Evolutionary conservation across 2,888 invertebrate genomes (phyloP), one percentile per base, ranked within the genome.

Genomic region (Diachrysia chrysitis): DNA sequence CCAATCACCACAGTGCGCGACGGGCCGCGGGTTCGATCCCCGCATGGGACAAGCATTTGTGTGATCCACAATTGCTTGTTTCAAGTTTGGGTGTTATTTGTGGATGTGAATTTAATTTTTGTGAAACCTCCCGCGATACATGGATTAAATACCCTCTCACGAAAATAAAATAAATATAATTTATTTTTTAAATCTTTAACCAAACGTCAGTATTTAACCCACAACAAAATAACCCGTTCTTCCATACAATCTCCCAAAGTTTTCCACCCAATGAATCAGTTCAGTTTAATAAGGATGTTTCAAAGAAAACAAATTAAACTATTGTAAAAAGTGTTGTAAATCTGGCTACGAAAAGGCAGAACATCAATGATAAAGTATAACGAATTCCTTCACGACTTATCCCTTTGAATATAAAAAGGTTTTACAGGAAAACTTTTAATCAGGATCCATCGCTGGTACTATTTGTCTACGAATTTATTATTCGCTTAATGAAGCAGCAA

Each of bases 401-500:
- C 92, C 91, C 87, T 90, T 91, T 87, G 86, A 88, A 90, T 89
- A 89, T 93, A 92, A 93, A 93, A 92, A 93, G 90, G 91, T 93
- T 93, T 93, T 90, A 93, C 90, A 88, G 89, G 89, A 74, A 92
- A 94, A 93, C 89, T 94, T 94, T 93, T 93, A 93, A 93, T 93
- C 93, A 91, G 92, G 85, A 79, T 72, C 87, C 89, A 92, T 93
- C 90, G 87, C 79, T 29, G 74, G 54, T 88, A 92, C 91, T 58
- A 77, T 2, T 64, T 67, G 77, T 82, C 79, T 78, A 81, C 87
- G 89, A 88, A 66, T 42, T 73, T 54, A n/a, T 42, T 42, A 42
- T 42, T 42, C 42, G n/a, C n/a, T 42, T 42, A 1, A n/a, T 42
- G 5, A 42, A 4, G 42, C n/a, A n/a, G 42, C 42, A 42, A 42